Evolutionary conservation across 1,140 invertebrate species (phyloP).

Genomic region (Lepidurus packardi): DNA sequence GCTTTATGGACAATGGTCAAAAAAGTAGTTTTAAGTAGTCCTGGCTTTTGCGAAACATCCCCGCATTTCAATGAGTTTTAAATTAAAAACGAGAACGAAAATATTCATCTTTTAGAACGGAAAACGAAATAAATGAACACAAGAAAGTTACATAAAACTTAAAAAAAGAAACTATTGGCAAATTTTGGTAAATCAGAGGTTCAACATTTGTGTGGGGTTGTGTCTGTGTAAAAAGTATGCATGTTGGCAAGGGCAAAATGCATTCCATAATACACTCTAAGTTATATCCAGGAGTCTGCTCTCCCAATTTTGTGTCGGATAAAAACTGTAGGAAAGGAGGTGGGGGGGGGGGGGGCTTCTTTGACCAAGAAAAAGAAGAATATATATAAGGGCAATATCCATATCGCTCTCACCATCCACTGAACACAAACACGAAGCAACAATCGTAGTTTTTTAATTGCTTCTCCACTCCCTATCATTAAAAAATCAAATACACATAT

Average conservation of each 20-base stretch:
- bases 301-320: background rate
- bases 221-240: background rate
- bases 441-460: background rate
- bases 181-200: background rate
- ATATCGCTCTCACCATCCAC: background rate
- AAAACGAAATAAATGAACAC: background rate
- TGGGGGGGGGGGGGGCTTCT: background rate
- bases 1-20: conserved; percentile 8
- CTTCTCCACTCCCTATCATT: background rate
- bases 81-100: background rate
- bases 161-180: background rate
- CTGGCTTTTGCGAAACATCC: background rate
- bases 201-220: background rate
- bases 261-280: background rate
- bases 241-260: background rate
- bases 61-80: background rate
- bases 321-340: background rate
- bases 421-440: background rate
- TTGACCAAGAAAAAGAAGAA: conserved; percentile 1
- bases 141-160: background rate
- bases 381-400: background rate
- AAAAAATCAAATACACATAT: background rate
- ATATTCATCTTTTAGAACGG: background rate
- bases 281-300: background rate
- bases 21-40: conserved; percentile 16